Evolutionary conservation across 2,113 vertebrate genomes (phyloP).

Genomic region (Nesogale talazaci): DNA sequence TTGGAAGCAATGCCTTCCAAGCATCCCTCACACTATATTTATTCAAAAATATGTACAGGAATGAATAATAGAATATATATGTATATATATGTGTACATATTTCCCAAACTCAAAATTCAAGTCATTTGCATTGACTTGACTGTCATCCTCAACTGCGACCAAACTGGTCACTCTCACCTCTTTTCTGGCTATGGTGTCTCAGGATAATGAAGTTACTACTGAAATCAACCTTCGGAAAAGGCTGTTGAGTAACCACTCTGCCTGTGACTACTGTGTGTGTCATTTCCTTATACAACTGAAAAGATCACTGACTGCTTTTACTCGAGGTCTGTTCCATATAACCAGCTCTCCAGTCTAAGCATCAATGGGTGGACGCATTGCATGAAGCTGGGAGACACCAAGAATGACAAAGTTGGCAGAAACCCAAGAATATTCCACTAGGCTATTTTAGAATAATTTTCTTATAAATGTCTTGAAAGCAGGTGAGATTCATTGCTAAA

Average conservation of each 20-base stretch:
- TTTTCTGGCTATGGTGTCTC: background rate
- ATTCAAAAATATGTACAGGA: background rate
- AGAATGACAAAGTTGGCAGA: background rate
- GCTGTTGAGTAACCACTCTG: background rate
- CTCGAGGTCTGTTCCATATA: background rate
- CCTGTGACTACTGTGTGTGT: background rate
- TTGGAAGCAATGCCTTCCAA: background rate
- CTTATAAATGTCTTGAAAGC: background rate
- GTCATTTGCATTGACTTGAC: background rate
- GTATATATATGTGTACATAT: too few species aligned
- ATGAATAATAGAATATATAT: background rate
- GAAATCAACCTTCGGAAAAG: background rate
- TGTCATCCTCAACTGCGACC: background rate
- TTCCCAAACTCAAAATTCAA: background rate
- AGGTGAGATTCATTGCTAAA: background rate
- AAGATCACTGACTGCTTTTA: background rate
- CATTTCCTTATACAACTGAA: background rate
- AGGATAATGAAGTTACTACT: background rate
- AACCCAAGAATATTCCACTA: background rate
- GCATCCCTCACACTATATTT: background rate
- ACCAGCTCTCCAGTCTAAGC: background rate
- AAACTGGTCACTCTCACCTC: background rate
- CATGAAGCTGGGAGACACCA: background rate
- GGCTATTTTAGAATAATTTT: background rate
- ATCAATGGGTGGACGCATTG: background rate